phyloP scores from a whole-genome alignment of 2,113 vertebrate genomes.

The Myotis brandtii region DNA sequence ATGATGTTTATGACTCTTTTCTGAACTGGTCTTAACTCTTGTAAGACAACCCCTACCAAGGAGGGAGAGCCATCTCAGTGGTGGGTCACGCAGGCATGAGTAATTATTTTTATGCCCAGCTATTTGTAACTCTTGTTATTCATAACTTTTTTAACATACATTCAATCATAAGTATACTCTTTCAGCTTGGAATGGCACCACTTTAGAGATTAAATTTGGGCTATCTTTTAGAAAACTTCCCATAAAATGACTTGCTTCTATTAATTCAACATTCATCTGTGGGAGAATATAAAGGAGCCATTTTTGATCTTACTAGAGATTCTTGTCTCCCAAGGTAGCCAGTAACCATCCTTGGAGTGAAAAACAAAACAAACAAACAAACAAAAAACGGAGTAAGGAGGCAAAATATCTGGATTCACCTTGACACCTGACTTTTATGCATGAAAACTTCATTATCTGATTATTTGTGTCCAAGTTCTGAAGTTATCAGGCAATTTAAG shows the following conservation, averaged over 20 bases:
- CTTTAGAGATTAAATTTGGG: slow-evolving; percentile 31
- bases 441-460: not conserved
- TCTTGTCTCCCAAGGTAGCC: not conserved
- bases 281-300: not conserved
- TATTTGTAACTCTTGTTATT: slow-evolving; percentile 41
- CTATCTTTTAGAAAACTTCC: not conserved
- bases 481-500: not conserved
- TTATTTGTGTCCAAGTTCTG: not conserved
- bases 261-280: not conserved
- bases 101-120: slow-evolving; percentile 68
- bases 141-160: not conserved
- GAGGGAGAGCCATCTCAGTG: not conserved
- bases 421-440: not conserved
- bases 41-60: not conserved
- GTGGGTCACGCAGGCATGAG: not conserved
- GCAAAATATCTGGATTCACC: not conserved
- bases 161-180: not conserved
- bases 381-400: not conserved
- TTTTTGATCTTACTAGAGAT: not conserved
- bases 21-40: not conserved
- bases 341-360: not conserved
- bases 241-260: not conserved
- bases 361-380: not conserved
- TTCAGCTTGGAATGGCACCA: not conserved
- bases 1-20: not conserved